Evolutionary conservation across 2,888 invertebrate genomes (phyloP), one percentile per base, ranked within the genome.

Genomic region (Hirtodrosophila cameraria): DNA sequence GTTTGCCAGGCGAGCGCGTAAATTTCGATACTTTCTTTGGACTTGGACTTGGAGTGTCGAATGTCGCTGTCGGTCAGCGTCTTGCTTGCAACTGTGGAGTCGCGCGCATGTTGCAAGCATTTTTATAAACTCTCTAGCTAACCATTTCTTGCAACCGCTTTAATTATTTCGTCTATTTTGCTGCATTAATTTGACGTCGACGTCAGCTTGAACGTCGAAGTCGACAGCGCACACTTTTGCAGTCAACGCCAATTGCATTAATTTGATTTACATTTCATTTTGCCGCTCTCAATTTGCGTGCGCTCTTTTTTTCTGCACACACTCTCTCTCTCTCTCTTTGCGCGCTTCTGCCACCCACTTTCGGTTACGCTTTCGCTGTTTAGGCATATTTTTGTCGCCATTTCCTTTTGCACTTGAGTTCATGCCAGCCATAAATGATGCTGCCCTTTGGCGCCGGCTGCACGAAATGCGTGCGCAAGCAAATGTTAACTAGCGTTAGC

Each of bases 61-160:
- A 45, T 15, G 18, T 50, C 25, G 42, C 18, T 6, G 46, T 62
- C 70, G 57, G 69, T 74, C 80, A 72, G 70, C 72, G 82, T 72
- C 62, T 77, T 43, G 66, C 55, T 77, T 64, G 52, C 65, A 68
- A 82, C 82, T 82, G 82, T 84, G 72, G 69, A 53, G 65, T 45
- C 79, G 78, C 74, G 81, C 87, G 87, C 72, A 70, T 77, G 72
- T 86, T 78, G 82, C 85, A 72, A 86, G 75, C 87, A 75, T 60
- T 86, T 82, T 82, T 82, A 82, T 82, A 86, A 82, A 86, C 82
- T 82, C 66, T 68, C 57, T 43, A 66, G 66, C 61, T 55, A n/a
- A 45, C 66, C 58, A 64, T 77, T 73, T 64, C 62, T 67, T 69
- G 58, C 53, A 52, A 68, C 61, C 64, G 58, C 74, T 70, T 76